These are phyloP conservation scores for Monochamus saltuarius DNA, from an alignment of 1,140 invertebrate species.

Conservation along the genomic window DNA sequence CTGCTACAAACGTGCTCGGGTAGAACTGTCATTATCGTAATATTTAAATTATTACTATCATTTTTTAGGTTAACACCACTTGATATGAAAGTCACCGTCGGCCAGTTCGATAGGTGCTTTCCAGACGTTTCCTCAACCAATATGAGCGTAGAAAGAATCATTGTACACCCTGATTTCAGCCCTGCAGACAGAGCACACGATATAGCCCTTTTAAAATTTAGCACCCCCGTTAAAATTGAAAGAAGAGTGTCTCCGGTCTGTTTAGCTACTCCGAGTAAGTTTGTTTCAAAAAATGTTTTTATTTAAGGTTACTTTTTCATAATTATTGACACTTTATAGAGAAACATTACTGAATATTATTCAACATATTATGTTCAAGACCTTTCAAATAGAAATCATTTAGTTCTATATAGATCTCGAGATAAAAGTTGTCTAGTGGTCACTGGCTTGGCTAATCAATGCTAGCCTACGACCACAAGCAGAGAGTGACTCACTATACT, in stretches of 20 bases:
- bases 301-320: too few species aligned
- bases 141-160: slow-evolving; percentile 53
- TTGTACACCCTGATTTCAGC: slow-evolving; percentile 57
- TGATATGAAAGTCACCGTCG: slow-evolving; percentile 57
- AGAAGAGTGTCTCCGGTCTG: slow-evolving; percentile 61
- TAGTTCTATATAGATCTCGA: too few species aligned
- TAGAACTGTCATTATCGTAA: slow-evolving; percentile 36
- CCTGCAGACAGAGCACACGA: slow-evolving; percentile 57
- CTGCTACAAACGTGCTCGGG: slow-evolving; percentile 55
- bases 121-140: slow-evolving; percentile 54
- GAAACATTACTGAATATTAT: too few species aligned
- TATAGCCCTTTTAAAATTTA: slow-evolving; percentile 61
- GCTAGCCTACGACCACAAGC: too few species aligned
- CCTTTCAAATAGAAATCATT: too few species aligned
- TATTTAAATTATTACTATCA: slow-evolving; percentile 6
- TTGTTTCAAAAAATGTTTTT: too few species aligned
- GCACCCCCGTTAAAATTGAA: slow-evolving; percentile 56
- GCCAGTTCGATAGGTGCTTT: slow-evolving; percentile 56
- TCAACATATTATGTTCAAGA: too few species aligned
- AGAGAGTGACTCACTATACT: too few species aligned
- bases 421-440: too few species aligned
- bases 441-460: too few species aligned
- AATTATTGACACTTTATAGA: too few species aligned
- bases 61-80: slow-evolving; percentile 47
- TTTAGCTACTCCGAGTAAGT: slow-evolving; percentile 57